Evolutionary conservation across 2,797 vertebrate genomes (phyloP), one percentile per base, ranked within the genome.

Genomic region (Bryconaethiops microstoma): DNA sequence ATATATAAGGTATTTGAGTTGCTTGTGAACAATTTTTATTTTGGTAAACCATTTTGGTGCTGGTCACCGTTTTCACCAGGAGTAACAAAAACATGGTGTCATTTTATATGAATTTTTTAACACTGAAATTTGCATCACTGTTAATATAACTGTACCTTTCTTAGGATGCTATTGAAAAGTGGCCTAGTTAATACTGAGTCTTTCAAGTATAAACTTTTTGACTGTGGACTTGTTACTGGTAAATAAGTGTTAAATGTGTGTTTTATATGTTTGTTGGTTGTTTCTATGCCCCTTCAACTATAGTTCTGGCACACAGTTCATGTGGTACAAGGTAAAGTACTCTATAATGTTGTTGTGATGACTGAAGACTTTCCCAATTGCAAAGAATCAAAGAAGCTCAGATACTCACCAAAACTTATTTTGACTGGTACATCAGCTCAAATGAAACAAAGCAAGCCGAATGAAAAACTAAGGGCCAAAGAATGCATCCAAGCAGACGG

Each of bases 371-470:
- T 17, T 45, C 40, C 17, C 9, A 48, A 45, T 48, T 17, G 14
- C 14, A 7, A 17, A 52, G n/a, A 29, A 52, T 70, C 68, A 52
- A 23, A 50, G 12, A 13, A 69, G 42, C 19, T 12, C 42, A 25
- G 12, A 23, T 13, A 42, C 40, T 12, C 17, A 23, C 12, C 4
- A 7, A 60, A 60, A 21, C n/a, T 1, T 25, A 59, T 23, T 74
- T 60, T 74, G 55, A 59, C 55, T 60, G 55, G n/a, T 74, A 17
- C 4, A 42, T 39, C 39, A 45, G 55, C 55, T 23, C 12, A 45
- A 12, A 74, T 74, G 52, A 74, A 74, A 40, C 10, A 35, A 73
- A 73, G 9, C 70, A 73, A 39, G 52, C 52, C 70, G n/a, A 73
- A 57, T 72, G 52, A 35, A 55, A 70, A 70, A 23, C 25, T 35